phyloP scores from a whole-genome alignment of 2,888 invertebrate genomes.

The Psococerastis gibbosa region DNA sequence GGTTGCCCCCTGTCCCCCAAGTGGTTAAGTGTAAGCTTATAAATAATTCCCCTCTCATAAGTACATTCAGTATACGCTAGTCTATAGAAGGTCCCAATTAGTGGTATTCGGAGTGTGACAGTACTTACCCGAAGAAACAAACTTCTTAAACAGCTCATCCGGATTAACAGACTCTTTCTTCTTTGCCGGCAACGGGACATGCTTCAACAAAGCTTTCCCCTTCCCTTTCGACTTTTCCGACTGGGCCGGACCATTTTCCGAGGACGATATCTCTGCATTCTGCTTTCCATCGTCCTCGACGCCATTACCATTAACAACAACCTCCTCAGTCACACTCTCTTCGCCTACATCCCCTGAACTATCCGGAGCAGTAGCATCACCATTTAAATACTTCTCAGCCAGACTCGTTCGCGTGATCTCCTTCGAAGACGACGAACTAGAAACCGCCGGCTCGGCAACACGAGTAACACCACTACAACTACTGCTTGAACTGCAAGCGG shows the following conservation, averaged over 20 bases:
- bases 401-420: background rate
- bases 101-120: too few species aligned
- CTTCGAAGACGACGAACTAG: conserved; percentile 5
- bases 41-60: too few species aligned
- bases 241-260: conserved; percentile 10
- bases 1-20: too few species aligned
- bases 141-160: conserved; percentile 4
- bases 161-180: background rate
- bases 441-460: conserved; percentile 5
- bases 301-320: background rate
- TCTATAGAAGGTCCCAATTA: too few species aligned
- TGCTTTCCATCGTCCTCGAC: conserved; percentile 9
- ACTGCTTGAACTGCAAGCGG: too few species aligned
- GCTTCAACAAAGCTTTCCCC: conserved; percentile 12
- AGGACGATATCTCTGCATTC: background rate
- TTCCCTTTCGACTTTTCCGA: conserved; percentile 15
- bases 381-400: conserved; percentile 1
- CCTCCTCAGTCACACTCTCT: background rate
- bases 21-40: too few species aligned
- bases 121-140: conserved; percentile 12
- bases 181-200: background rate
- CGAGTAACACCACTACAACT: too few species aligned
- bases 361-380: conserved; percentile 7
- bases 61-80: too few species aligned
- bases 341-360: conserved; percentile 4